phyloP scores from a whole-genome alignment of 2,888 invertebrate species.

The Altica lythri region DNA sequence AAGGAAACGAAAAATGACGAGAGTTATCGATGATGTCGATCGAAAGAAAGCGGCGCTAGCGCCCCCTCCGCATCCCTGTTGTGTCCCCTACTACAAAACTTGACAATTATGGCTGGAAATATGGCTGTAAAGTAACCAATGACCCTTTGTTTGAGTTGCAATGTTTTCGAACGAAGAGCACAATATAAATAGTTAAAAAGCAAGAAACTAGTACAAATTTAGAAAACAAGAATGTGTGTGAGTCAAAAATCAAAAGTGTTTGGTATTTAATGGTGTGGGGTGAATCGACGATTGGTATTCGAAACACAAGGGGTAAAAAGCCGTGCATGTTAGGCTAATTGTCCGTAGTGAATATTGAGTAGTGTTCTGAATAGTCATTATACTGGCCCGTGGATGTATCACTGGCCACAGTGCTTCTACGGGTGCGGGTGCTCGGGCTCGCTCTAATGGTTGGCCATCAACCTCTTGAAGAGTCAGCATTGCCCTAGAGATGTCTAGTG shows the following conservation, averaged over 20 bases:
- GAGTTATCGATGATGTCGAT: slow-evolving; percentile 31
- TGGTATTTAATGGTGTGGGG: slow-evolving; percentile 32
- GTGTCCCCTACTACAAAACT: slow-evolving; percentile 34
- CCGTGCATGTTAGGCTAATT: slow-evolving; percentile 21
- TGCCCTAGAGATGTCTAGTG: slow-evolving; percentile 56
- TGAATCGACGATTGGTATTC: slow-evolving; percentile 23
- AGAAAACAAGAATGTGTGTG: slow-evolving; percentile 36
- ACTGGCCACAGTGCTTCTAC: slow-evolving; percentile 34
- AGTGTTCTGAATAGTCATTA: slow-evolving; percentile 29
- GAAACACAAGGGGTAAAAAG: slow-evolving; percentile 30
- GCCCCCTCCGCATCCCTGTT: slow-evolving; percentile 33
- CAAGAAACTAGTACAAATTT: slow-evolving; percentile 28
- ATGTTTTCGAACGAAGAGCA: slow-evolving; percentile 48
- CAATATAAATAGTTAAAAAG: slow-evolving; percentile 40
- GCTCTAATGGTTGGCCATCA: slow-evolving; percentile 54
- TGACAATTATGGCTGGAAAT: slow-evolving; percentile 49
- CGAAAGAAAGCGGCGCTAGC: slow-evolving; percentile 35
- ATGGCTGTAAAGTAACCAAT: slow-evolving; percentile 58
- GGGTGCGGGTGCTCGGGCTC: slow-evolving; percentile 42
- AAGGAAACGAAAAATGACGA: slow-evolving; percentile 33
- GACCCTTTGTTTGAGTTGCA: slow-evolving; percentile 56
- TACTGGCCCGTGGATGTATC: slow-evolving; percentile 45
- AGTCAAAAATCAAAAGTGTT: slow-evolving; percentile 31
- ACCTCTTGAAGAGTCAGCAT: slow-evolving; percentile 45
- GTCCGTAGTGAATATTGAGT: slow-evolving; percentile 28